A percentile compares a stretch with the other conserved stretches of the same genome.
These are phyloP conservation scores for Vimba vimba DNA, from an alignment of 2,113 vertebrate genomes.

Conservation along the genomic window DNA sequence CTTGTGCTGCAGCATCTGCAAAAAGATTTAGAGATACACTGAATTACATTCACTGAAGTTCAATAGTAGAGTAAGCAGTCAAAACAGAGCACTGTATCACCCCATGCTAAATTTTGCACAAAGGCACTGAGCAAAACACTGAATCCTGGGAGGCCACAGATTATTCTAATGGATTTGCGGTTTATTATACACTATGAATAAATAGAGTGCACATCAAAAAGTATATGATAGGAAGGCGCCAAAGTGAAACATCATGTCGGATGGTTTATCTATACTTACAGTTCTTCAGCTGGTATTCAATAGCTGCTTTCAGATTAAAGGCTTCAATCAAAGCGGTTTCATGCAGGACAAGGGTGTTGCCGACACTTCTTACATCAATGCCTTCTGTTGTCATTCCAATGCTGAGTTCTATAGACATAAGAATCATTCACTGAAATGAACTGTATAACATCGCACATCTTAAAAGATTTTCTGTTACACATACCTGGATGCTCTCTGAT, in stretches of 20 bases:
- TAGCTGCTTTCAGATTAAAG: slow-evolving; percentile 95
- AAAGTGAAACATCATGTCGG: background rate
- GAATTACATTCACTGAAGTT: background rate
- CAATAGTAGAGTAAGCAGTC: background rate
- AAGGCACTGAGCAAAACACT: slow-evolving; percentile 1
- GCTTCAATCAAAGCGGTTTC: slow-evolving; percentile 92
- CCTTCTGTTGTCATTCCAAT: slow-evolving; percentile 92
- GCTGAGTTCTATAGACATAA: slow-evolving; percentile 80
- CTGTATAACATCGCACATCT: background rate
- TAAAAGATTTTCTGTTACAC: background rate
- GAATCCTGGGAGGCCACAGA: background rate
- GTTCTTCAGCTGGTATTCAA: slow-evolving; percentile 91
- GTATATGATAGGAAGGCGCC: background rate
- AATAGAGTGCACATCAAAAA: background rate
- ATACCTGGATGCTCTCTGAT: slow-evolving; percentile 89
- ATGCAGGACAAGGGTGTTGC: slow-evolving; percentile 92
- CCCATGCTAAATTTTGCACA: background rate
- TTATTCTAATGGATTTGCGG: background rate
- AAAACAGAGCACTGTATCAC: background rate
- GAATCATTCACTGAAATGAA: background rate
- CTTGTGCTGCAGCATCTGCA: slow-evolving; percentile 82
- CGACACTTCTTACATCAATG: slow-evolving; percentile 90
- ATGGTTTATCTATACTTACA: slow-evolving; percentile 63
- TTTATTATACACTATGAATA: slow-evolving; percentile 4
- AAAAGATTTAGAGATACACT: background rate